Evolutionary conservation across 2,888 invertebrate species (phyloP).

Genomic region (Spilosoma lubricipeda): DNA sequence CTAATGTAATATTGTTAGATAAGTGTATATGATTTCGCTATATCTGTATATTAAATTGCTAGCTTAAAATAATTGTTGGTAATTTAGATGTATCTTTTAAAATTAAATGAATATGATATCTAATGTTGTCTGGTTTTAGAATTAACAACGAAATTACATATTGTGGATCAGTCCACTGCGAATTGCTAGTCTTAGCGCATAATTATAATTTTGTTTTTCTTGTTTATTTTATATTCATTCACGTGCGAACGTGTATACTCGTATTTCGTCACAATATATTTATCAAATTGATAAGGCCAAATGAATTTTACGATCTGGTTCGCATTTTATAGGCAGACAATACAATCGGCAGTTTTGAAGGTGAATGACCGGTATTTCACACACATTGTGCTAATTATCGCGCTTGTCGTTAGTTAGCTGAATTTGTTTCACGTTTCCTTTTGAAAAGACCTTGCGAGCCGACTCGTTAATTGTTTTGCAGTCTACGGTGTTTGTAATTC

Average conservation of each 20-base stretch:
- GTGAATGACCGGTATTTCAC: constrained; percentile 78
- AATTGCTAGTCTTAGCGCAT: background rate
- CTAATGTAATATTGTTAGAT: background rate
- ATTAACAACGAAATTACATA: background rate
- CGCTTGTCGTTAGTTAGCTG: constrained; percentile 75
- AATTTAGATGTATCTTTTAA: background rate
- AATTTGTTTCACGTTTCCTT: constrained; percentile 64
- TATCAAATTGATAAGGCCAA: constrained; percentile 32
- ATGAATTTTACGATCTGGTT: constrained; percentile 36
- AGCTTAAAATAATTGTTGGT: background rate
- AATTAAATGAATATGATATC: background rate
- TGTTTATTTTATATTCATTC: constrained; percentile 3
- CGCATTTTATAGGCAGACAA: constrained; percentile 32
- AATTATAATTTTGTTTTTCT: background rate
- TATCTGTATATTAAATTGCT: background rate
- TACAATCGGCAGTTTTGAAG: constrained; percentile 48
- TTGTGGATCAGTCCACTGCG: background rate
- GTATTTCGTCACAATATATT: constrained; percentile 19
- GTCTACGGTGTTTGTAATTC: constrained; percentile 10
- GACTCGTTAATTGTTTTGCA: constrained; percentile 42
- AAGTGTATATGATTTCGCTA: background rate
- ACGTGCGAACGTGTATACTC: background rate
- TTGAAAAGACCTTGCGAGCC: constrained; percentile 57
- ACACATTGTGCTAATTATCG: constrained; percentile 72
- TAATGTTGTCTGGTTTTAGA: background rate